Evolutionary conservation across 2,888 invertebrate genomes (phyloP).

Genomic region (Drosophila niveifrons): DNA sequence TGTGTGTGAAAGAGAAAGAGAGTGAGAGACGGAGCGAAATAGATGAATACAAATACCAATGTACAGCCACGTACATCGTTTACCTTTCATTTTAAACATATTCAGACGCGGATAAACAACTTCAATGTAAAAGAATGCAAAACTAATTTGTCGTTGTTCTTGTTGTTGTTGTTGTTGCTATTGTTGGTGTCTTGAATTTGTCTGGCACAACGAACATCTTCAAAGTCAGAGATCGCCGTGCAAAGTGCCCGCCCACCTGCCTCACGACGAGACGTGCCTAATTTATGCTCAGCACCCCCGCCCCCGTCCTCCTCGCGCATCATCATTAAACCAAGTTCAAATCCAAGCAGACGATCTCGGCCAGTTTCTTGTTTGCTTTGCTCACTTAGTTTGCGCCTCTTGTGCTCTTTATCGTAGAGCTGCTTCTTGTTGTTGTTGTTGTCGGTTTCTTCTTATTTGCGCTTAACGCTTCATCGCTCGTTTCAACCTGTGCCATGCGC

Average conservation of each 20-base stretch:
- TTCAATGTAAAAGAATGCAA: constrained; percentile 50
- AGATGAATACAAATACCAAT: constrained; percentile 32
- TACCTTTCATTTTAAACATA: constrained; percentile 40
- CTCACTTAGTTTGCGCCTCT: constrained; percentile 30
- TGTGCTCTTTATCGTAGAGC: constrained; percentile 14
- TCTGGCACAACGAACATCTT: constrained; percentile 41
- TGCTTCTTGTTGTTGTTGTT: constrained; percentile 18
- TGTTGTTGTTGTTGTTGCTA: constrained; percentile 16
- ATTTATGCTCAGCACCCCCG: constrained; percentile 49
- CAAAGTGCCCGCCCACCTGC: constrained; percentile 54
- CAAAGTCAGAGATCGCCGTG: constrained; percentile 22
- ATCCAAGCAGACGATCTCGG: constrained; percentile 38
- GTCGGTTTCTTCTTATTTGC: constrained; percentile 40
- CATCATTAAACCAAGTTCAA: constrained; percentile 46
- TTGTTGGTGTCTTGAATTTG: constrained; percentile 14
- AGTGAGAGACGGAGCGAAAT: constrained; percentile 6
- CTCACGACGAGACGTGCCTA: constrained; percentile 43
- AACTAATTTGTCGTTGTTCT: constrained; percentile 19
- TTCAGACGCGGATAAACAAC: neutral
- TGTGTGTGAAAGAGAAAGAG: neutral
- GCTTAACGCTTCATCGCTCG: constrained; percentile 53
- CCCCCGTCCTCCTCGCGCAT: too few species aligned
- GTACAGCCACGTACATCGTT: constrained; percentile 49
- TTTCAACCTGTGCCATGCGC: constrained; percentile 76
- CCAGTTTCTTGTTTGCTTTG: constrained; percentile 30